Evolutionary conservation across 1,140 invertebrate genomes (phyloP), one percentile per base, ranked within the genome.

Genomic region (Hetaerina americana): DNA sequence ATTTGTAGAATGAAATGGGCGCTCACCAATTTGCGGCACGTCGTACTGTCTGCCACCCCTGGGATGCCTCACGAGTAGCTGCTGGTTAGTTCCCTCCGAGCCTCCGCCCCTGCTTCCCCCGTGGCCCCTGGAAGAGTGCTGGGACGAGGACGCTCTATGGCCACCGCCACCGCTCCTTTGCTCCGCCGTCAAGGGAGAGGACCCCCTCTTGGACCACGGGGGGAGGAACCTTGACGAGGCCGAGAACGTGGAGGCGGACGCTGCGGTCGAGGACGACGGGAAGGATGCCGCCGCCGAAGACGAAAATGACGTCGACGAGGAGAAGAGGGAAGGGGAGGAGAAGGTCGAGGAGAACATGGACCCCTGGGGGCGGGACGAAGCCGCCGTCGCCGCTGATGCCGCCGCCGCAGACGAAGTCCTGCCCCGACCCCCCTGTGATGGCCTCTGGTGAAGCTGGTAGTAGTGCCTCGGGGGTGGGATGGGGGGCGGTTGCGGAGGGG

Each of bases 11-110:
- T 3, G 2, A 57, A 57, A 57, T 57, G 3, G 40, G 40, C 22
- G 22, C 87, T 88, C 78, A 89, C 88, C 87, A 74, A 89, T 88
- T 80, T 88, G 87, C 74, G 88, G 88, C 71, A 89, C 86, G 78
- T 89, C 87, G 78, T 88, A 89, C 75, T 87, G 85, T 75, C 87
- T 78, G 78, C 85, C 86, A 69, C 86, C 86, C 75, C 87, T 83
- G 70, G 85, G 82, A 25, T 85, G 85, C 74, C 88, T 84, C 73
- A 88, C 78, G 86, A 89, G 87, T 71, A 89, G 78, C 76, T 88
- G 86, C 73, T 81, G 85, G 31, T 70, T 25, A 10, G 26, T 27
- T 57, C 40, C 40, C 22, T n/a, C 40, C 3, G 15, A 12, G 22
- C 40, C 40, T 5, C 40, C 40, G 2, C 40, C 40, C 1, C 40